Percentiles rank a stretch among this genome's conserved stretches.
Conservation (phyloP, 2,797 vertebrate genomes). For the Neosilurus mollespiculum region DNA sequence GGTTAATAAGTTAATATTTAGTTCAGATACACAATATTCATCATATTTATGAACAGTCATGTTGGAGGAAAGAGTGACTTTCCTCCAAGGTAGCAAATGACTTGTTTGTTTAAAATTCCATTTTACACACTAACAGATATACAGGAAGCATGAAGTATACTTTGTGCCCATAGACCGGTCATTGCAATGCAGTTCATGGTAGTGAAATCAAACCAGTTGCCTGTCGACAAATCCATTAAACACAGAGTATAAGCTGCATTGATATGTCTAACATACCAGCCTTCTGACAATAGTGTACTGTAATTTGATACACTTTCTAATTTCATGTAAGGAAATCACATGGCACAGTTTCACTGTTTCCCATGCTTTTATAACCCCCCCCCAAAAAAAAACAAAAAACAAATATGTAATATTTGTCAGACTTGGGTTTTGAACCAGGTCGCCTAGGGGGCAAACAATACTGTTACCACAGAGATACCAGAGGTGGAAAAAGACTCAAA, state of each 20-base stretch:
- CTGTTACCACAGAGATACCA: too few species aligned
- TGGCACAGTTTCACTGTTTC: conserved; percentile 47
- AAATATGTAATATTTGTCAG: too few species aligned
- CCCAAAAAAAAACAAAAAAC: too few species aligned
- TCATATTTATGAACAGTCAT: background rate
- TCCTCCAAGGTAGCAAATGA: background rate
- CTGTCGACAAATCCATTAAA: background rate
- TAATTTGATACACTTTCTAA: conserved; percentile 51
- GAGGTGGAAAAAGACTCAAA: too few species aligned
- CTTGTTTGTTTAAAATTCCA: background rate
- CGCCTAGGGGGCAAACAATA: too few species aligned
- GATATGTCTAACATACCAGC: conserved; percentile 46
- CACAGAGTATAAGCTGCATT: conserved; percentile 38
- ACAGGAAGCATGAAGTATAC: background rate
- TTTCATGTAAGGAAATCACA: conserved; percentile 42
- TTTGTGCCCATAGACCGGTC: background rate
- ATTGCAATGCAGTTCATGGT: conserved; percentile 1
- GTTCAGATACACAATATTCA: background rate
- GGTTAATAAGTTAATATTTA: background rate
- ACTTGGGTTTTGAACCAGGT: too few species aligned
- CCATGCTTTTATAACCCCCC: conserved; percentile 25
- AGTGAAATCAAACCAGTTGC: conserved; percentile 3
- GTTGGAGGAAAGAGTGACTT: background rate
- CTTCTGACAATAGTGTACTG: conserved; percentile 50
- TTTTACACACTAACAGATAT: background rate